Evolutionary conservation across 2,797 vertebrate genomes (phyloP).

Genomic region (Ctenopoma kingsleyae): DNA sequence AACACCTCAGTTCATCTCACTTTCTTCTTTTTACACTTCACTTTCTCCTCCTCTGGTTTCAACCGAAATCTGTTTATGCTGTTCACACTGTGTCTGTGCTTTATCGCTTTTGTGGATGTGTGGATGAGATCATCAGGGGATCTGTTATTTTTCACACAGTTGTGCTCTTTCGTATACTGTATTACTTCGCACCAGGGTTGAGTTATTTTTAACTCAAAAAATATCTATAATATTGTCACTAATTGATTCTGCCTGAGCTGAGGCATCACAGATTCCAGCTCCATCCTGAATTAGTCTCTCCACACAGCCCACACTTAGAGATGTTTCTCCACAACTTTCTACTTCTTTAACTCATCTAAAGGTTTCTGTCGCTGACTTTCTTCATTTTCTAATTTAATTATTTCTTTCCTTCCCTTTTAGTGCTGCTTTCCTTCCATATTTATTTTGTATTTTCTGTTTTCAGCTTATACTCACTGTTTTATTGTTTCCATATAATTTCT

Average conservation of each 20-base stretch:
- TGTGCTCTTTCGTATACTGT: not conserved
- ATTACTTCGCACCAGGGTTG: not conserved
- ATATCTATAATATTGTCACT: not conserved
- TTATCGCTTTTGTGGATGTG: conserved; percentile 54
- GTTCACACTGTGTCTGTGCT: conserved; percentile 4
- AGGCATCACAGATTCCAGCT: not conserved
- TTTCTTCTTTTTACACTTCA: conserved; percentile 40
- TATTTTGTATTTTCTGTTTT: conserved; percentile 38
- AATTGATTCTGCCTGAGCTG: not conserved
- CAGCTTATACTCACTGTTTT: conserved; percentile 29
- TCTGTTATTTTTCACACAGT: conserved; percentile 2
- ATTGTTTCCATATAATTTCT: not conserved
- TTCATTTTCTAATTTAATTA: conserved; percentile 39
- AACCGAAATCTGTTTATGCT: conserved; percentile 27
- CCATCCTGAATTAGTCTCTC: conserved; percentile 18
- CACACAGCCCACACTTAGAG: conserved; percentile 24
- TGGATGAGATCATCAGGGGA: conserved; percentile 35
- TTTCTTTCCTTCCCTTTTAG: conserved; percentile 55
- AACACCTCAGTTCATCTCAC: conserved; percentile 23
- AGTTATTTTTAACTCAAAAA: conserved; percentile 7
- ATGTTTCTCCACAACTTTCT: conserved; percentile 31
- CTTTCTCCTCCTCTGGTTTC: conserved; percentile 34
- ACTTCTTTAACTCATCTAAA: conserved; percentile 41
- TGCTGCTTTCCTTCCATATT: conserved; percentile 37
- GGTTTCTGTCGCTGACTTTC: conserved; percentile 46